Conservation (phyloP, 2,113 vertebrate genomes). For the Neotoma lepida region DNA sequence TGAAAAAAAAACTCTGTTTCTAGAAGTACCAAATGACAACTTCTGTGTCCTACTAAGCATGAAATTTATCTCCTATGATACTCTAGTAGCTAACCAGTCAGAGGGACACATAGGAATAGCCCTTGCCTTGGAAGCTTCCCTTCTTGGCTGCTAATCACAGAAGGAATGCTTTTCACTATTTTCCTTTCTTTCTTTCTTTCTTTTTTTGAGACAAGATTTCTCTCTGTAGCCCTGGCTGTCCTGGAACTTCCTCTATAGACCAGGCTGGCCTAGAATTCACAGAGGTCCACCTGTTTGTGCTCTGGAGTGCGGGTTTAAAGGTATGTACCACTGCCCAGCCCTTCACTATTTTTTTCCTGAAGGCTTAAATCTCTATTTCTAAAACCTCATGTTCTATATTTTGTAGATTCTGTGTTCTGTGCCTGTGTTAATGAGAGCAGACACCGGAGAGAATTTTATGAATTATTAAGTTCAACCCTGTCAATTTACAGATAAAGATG, state of each 20-base stretch:
- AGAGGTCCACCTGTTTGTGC: neutral
- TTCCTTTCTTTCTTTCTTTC: neutral
- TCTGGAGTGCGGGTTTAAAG: neutral
- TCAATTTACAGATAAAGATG: constrained; percentile 4
- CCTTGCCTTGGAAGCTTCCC: neutral
- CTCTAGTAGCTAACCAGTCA: neutral
- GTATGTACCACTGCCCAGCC: neutral
- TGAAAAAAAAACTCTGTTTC: neutral
- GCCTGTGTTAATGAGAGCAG: neutral
- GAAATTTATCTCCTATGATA: neutral
- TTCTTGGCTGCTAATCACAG: neutral
- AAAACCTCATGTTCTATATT: neutral
- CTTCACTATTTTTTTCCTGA: neutral
- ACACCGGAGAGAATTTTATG: neutral
- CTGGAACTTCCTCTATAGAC: neutral
- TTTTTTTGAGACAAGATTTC: neutral
- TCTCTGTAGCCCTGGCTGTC: neutral
- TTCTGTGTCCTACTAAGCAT: neutral
- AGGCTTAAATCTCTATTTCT: neutral
- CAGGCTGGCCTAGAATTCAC: neutral
- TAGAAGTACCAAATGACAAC: neutral
- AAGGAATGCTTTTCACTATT: neutral
- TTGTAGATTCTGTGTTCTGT: neutral
- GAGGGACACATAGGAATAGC: neutral
- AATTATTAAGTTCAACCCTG: neutral